Percentiles rank a stretch among this genome's conserved stretches.
phyloP scores from a whole-genome alignment of 1,140 invertebrate species.

The Epicauta chinensis region DNA sequence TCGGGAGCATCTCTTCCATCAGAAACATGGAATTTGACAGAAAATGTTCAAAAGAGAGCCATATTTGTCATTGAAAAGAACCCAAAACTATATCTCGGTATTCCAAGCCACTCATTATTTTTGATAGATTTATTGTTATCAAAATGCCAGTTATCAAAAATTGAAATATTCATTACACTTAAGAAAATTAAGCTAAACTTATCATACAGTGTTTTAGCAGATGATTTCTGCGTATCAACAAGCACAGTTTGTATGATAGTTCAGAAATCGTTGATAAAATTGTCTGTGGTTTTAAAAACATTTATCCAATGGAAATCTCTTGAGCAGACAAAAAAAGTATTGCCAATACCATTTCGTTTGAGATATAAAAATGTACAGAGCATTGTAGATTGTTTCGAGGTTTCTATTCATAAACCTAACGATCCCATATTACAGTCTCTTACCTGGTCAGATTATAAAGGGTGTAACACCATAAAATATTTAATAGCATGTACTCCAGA shows the following conservation, averaged over 20 bases:
- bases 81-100: background rate
- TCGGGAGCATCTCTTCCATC: background rate
- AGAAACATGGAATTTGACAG: background rate
- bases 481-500: conserved; percentile 42
- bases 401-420: conserved; percentile 36
- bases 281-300: background rate
- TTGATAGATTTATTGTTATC: background rate
- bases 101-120: background rate
- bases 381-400: conserved; percentile 38
- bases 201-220: background rate
- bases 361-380: conserved; percentile 11
- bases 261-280: conserved; percentile 1
- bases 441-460: conserved; percentile 40
- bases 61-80: background rate
- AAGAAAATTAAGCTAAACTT: background rate
- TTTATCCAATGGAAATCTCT: conserved; percentile 8
- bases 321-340: background rate
- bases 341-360: conserved; percentile 8
- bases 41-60: background rate
- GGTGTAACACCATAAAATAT: conserved; percentile 42
- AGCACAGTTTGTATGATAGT: background rate
- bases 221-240: background rate
- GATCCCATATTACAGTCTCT: conserved; percentile 34
- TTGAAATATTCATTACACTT: background rate
- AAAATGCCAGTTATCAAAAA: background rate